These are phyloP conservation scores for Acropora yongei DNA, from an alignment of 64 coral and sea anemone genomes.

Conservation along the genomic window DNA sequence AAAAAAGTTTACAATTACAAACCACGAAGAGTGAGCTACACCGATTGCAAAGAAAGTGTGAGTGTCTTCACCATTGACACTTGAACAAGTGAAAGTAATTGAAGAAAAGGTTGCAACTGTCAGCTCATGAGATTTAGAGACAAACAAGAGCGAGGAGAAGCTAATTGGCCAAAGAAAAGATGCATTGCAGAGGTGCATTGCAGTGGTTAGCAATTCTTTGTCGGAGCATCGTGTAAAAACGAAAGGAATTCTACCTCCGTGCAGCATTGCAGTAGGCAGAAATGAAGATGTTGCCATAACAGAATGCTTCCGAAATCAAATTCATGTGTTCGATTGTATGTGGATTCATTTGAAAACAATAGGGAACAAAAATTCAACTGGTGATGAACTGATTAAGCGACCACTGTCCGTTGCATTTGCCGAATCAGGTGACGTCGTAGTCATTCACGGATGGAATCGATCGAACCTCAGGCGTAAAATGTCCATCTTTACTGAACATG, in stretches of 20 bases:
- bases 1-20: not conserved
- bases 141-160: not conserved
- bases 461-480: not conserved
- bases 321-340: constrained; percentile 11
- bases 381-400: not conserved
- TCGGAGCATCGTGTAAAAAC: too few species aligned
- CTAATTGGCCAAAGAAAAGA: too few species aligned
- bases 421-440: constrained; percentile 3
- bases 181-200: not conserved
- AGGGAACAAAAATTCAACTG: not conserved
- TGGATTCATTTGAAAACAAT: constrained; percentile 6
- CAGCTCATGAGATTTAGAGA: constrained; percentile 4
- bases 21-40: not conserved
- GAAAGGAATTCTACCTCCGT: not conserved
- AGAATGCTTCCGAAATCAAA: not conserved
- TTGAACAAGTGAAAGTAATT: not conserved
- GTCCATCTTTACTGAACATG: constrained; percentile 13
- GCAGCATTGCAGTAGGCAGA: constrained; percentile 2
- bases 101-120: not conserved
- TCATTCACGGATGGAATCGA: not conserved
- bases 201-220: too few species aligned
- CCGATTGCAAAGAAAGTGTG: not conserved
- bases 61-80: not conserved
- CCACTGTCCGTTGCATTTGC: constrained; percentile 27
- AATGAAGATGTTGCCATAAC: constrained; percentile 8